Percentiles rank a stretch among this genome's conserved stretches.
Evolutionary conservation across 1,140 invertebrate genomes (phyloP).

Genomic region (Agrilus planipennis): DNA sequence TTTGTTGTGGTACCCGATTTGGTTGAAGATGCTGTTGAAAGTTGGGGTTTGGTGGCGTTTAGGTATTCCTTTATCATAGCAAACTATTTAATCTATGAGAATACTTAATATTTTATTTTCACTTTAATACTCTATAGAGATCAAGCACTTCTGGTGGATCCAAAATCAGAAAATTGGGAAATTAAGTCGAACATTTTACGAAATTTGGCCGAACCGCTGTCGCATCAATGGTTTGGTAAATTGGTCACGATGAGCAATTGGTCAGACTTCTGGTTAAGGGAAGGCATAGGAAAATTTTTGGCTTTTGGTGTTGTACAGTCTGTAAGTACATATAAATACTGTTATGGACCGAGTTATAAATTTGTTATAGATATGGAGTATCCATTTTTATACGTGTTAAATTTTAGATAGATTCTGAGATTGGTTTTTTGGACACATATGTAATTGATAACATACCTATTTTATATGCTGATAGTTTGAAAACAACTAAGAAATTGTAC

Average conservation of each 20-base stretch:
- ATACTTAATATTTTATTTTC: not conserved
- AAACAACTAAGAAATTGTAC: conserved; percentile 23
- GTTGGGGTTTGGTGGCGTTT: conserved; percentile 27
- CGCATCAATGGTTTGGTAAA: conserved; percentile 61
- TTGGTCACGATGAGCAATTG: conserved; percentile 51
- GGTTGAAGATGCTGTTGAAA: conserved; percentile 26
- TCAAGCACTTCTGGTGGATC: conserved; percentile 21
- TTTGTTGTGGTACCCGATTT: conserved; percentile 68
- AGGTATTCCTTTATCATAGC: conserved; percentile 12
- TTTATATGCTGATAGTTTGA: conserved; percentile 23
- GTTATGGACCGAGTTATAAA: not conserved
- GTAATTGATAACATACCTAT: conserved; percentile 13
- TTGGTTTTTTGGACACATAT: not conserved
- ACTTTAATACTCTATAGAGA: conserved; percentile 15
- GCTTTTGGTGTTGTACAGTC: conserved; percentile 17
- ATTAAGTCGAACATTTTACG: conserved; percentile 23
- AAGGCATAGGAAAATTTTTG: conserved; percentile 48
- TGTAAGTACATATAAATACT: not conserved
- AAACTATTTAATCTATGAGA: not conserved
- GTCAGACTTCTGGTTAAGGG: conserved; percentile 58
- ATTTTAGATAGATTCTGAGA: conserved; percentile 1
- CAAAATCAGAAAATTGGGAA: conserved; percentile 17
- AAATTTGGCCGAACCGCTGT: conserved; percentile 32
- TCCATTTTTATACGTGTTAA: not conserved
- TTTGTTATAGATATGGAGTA: not conserved